phyloP scores from a whole-genome alignment of 2,797 vertebrate genomes.

The Phrynocephalus vlangalii region DNA sequence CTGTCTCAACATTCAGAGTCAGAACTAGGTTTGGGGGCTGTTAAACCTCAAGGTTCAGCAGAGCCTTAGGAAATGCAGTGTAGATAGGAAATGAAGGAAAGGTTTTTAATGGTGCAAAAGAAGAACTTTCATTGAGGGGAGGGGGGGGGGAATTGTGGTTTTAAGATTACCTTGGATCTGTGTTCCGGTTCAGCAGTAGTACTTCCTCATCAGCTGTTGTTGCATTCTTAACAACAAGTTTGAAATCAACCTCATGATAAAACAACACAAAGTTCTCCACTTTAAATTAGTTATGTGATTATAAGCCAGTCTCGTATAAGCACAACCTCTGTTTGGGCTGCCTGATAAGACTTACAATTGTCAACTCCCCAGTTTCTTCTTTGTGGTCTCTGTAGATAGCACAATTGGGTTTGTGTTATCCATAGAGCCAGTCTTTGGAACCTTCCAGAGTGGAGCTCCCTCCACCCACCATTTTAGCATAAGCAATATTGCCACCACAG shows the following conservation, averaged over 20 bases:
- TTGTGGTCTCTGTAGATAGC: too few relatives aligned
- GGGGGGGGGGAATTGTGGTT: neutral
- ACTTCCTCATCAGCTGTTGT: neutral
- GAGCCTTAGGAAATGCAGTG: neutral
- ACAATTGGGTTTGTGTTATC: too few relatives aligned
- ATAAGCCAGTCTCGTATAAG: neutral
- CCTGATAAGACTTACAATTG: neutral
- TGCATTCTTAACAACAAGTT: neutral
- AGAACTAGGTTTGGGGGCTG: too few relatives aligned
- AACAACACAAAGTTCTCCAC: neutral
- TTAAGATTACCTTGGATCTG: neutral
- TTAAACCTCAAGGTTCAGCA: too few relatives aligned
- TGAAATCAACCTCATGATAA: neutral
- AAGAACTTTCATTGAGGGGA: neutral
- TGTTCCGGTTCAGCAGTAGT: too few relatives aligned
- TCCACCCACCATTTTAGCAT: too few relatives aligned
- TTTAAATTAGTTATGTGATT: neutral
- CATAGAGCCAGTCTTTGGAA: too few relatives aligned
- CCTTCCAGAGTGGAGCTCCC: too few relatives aligned
- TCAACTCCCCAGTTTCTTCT: neutral
- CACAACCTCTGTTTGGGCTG: neutral
- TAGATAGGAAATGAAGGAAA: neutral
- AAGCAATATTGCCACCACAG: too few relatives aligned
- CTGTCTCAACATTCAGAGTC: too few relatives aligned
- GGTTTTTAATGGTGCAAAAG: neutral